These are phyloP conservation scores for Dreissena polymorpha DNA, from an alignment of 1,140 invertebrate genomes.

Conservation along the genomic window DNA sequence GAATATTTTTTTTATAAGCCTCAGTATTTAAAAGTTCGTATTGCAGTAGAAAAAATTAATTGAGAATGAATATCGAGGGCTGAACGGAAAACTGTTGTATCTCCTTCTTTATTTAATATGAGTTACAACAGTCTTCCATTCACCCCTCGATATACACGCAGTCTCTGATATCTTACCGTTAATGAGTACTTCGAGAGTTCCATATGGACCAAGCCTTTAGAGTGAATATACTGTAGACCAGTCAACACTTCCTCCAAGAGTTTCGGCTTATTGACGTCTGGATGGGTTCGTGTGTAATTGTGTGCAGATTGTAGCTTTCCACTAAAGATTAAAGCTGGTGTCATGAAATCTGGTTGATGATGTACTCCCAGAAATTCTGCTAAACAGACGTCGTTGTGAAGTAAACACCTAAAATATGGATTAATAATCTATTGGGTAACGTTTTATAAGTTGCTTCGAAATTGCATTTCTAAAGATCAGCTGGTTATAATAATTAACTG, in stretches of 20 bases:
- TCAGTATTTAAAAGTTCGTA: neutral
- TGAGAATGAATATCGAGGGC: too few relatives aligned
- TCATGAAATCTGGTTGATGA: slow-evolving; percentile 17
- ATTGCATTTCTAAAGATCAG: neutral
- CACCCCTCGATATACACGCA: too few relatives aligned
- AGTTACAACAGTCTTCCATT: too few relatives aligned
- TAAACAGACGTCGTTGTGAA: slow-evolving; percentile 43
- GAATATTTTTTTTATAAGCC: neutral
- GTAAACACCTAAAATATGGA: slow-evolving; percentile 23
- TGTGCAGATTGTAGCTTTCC: slow-evolving; percentile 57
- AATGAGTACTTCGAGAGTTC: slow-evolving; percentile 38
- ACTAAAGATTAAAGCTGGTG: slow-evolving; percentile 59
- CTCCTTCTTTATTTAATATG: too few relatives aligned
- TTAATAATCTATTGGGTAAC: neutral
- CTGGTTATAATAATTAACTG: neutral
- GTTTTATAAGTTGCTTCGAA: neutral
- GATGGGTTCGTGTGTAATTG: slow-evolving; percentile 31
- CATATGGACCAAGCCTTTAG: slow-evolving; percentile 53
- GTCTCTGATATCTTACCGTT: slow-evolving; percentile 10
- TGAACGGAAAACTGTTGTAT: too few relatives aligned
- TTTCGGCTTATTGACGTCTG: slow-evolving; percentile 29
- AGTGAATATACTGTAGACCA: slow-evolving; percentile 62
- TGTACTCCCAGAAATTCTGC: slow-evolving; percentile 42
- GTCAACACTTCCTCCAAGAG: slow-evolving; percentile 45
- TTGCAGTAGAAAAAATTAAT: neutral